These are phyloP conservation scores for Carcinoscorpius rotundicauda DNA, from an alignment of 1,140 invertebrate species.

Conservation along the genomic window DNA sequence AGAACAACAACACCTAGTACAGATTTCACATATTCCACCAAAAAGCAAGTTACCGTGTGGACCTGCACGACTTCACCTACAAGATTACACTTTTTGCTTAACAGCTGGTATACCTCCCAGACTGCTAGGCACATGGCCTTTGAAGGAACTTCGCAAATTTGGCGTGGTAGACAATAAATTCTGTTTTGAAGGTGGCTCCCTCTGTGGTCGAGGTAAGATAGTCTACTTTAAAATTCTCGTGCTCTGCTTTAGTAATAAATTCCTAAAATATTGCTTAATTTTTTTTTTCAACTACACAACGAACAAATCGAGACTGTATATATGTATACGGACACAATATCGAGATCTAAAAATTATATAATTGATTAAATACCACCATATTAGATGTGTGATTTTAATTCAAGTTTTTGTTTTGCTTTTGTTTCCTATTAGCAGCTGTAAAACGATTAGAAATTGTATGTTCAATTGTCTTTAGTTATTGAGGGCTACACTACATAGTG, in stretches of 20 bases:
- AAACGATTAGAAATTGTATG: too few species aligned
- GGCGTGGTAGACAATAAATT: slow-evolving; percentile 71
- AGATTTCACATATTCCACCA: slow-evolving; percentile 57
- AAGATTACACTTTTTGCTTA: slow-evolving; percentile 61
- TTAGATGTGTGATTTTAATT: background rate
- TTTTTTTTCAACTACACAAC: background rate
- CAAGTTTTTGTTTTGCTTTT: background rate
- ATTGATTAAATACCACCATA: background rate
- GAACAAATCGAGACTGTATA: background rate
- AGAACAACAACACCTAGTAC: slow-evolving; percentile 62
- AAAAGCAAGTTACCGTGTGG: slow-evolving; percentile 56
- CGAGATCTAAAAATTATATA: background rate
- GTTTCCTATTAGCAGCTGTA: too few species aligned
- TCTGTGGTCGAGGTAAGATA: slow-evolving; percentile 50
- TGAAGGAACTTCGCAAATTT: slow-evolving; percentile 62
- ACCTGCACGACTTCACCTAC: slow-evolving; percentile 61
- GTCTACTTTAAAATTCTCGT: background rate
- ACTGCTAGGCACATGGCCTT: slow-evolving; percentile 58
- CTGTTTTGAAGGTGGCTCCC: slow-evolving; percentile 78
- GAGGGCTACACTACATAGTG: too few species aligned
- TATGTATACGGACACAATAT: background rate
- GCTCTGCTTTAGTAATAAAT: too few species aligned
- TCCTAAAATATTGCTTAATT: background rate
- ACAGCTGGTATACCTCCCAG: slow-evolving; percentile 63
- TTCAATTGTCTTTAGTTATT: too few species aligned